Percentiles rank a stretch among this genome's conserved stretches.
These are phyloP conservation scores for Perizoma affinitatum DNA, from an alignment of 2,888 invertebrate genomes.

Conservation along the genomic window DNA sequence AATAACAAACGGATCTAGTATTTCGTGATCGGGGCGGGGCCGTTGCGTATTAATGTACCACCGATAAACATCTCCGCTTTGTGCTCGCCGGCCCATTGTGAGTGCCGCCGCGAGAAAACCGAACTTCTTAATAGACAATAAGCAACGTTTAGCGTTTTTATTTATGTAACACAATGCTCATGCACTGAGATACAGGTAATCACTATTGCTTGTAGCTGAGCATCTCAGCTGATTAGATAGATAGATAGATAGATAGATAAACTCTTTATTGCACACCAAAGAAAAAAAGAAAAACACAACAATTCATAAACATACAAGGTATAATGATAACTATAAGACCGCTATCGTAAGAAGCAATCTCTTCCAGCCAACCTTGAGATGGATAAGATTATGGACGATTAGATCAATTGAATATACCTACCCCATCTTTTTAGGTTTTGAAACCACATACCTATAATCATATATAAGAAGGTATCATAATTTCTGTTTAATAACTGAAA, in stretches of 20 bases:
- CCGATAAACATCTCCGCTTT: conserved; percentile 76
- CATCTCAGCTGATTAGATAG: not conserved
- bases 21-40: conserved; percentile 78
- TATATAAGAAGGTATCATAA: no score
- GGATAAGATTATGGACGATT: no score
- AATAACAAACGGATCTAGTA: conserved; percentile 73
- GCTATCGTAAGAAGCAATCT: no score
- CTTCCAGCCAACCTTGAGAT: no score
- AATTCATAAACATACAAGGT: conserved; percentile 16
- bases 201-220: not conserved
- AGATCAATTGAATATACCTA: no score
- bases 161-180: conserved; percentile 75
- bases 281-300: no score
- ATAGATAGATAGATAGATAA: no score
- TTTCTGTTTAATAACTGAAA: no score
- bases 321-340: no score
- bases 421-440: no score
- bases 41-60: conserved; percentile 77
- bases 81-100: conserved; percentile 78
- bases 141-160: conserved; percentile 78
- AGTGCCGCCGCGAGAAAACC: conserved; percentile 73
- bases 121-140: conserved; percentile 81
- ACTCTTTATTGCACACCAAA: no score
- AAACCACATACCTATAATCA: no score
- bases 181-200: conserved; percentile 58